Base-by-base conservation (phyloP, 1,140 invertebrate species). In the Aphaenogaster ashmeadi region DNA sequence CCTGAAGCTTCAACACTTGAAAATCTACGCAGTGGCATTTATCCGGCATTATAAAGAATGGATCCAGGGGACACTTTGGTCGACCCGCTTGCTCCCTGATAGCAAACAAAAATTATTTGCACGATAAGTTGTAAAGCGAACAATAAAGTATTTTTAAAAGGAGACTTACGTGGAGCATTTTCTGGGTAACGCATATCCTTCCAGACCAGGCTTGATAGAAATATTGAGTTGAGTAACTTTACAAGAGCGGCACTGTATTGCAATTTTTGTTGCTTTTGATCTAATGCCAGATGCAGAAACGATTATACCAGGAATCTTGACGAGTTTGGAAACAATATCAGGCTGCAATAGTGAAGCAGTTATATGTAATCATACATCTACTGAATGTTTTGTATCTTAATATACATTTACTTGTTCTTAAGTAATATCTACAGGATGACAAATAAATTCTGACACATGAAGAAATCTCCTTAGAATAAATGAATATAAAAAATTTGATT, bases 1-100 rank as follows among this genome's bases (percentile, higher is more conserved):
- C 99, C 97, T 99, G 99, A 13, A 99, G 95, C 95, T 99, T 99
- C 0, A 98, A 92, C 0, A 97, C 96, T 97, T 98, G 97, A 94
- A 98, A 99, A 96, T 99, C 99, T 5, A 99, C 98, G 95, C 99
- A 99, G 89, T 97, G 97, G 94, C 99, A 99, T 95, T 99, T 99
- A 93, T 99, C 99, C 38, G 99, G 99, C 94, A 98, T 97, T 87
- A 99, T 99, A 93, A 99, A 99, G 94, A 98, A 99, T 5, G 99
- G 99, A 96, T 99, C 99, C 36, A 99, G 93, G 2, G 99, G 99
- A 95, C 99, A 99, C 92, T 98, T 98, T 8, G 97, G 97, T 71
- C 97, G 96, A 81, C 98, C 98, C 87, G 98, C 97, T 96, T 99
- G 98, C 94, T 99, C 98, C 15, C 98, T 98, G 21, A 38, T 13